Evolutionary conservation across 1,140 invertebrate species (phyloP).

Genomic region (Brachionus manjavacas): DNA sequence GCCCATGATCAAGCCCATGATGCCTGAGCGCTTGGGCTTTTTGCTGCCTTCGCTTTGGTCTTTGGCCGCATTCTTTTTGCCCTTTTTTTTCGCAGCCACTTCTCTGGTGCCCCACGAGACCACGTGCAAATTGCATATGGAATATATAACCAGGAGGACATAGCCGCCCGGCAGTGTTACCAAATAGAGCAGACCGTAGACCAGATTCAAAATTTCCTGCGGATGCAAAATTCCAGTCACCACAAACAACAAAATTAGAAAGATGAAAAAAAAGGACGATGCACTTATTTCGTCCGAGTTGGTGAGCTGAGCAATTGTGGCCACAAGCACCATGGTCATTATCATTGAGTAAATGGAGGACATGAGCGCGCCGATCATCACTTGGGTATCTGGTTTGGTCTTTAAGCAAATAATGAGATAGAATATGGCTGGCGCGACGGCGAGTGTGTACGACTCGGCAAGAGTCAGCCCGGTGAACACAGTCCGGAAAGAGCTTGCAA

Average conservation of each 20-base stretch:
- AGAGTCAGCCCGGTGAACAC: conserved; percentile 61
- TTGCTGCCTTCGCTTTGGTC: conserved; percentile 54
- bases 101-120: conserved; percentile 53
- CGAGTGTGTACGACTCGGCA: conserved; percentile 56
- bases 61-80: conserved; percentile 46
- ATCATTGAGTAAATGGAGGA: conserved; percentile 53
- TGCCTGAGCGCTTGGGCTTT: conserved; percentile 18
- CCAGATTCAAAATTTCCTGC: conserved; percentile 49
- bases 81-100: conserved; percentile 45
- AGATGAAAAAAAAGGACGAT: conserved; percentile 49
- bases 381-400: conserved; percentile 57
- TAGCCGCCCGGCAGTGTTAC: conserved; percentile 53
- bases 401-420: conserved; percentile 60
- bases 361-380: conserved; percentile 50
- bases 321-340: conserved; percentile 54
- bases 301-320: conserved; percentile 47
- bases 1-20: conserved; percentile 2
- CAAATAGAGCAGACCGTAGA: conserved; percentile 51
- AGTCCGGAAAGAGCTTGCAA: conserved; percentile 61
- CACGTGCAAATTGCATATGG: conserved; percentile 51
- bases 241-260: conserved; percentile 49
- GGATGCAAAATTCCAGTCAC: conserved; percentile 51
- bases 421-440: conserved; percentile 58
- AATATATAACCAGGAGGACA: conserved; percentile 53
- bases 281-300: conserved; percentile 47